Percentiles rank a stretch among this genome's conserved stretches.
These are phyloP conservation scores for Bufo bufo DNA, from an alignment of 2,113 vertebrate genomes.

Conservation along the genomic window DNA sequence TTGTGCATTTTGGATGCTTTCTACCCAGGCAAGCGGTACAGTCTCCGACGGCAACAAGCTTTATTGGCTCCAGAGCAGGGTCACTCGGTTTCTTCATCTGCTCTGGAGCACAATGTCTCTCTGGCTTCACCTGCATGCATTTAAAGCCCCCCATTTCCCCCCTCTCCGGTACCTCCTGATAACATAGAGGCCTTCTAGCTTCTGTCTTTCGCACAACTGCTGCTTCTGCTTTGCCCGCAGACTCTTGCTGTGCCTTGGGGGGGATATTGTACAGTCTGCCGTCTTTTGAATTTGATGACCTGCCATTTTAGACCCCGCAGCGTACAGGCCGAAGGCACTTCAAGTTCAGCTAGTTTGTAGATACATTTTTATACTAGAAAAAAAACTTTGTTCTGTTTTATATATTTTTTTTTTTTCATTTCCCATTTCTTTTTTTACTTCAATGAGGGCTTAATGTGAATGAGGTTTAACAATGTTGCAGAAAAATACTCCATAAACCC, in stretches of 20 bases:
- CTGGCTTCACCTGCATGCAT: conserved; percentile 62
- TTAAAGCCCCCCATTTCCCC: conserved; percentile 36
- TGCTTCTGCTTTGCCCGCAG: conserved; percentile 69
- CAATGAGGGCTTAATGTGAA: neutral
- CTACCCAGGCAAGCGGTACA: neutral
- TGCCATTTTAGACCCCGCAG: conserved; percentile 6
- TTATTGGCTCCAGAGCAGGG: neutral
- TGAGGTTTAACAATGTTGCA: neutral
- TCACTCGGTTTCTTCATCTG: neutral
- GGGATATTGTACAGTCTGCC: conserved; percentile 44
- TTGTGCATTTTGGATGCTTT: neutral
- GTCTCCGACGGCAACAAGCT: neutral
- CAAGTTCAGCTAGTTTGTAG: neutral
- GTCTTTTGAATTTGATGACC: neutral
- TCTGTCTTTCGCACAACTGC: conserved; percentile 60
- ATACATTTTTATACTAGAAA: conserved; percentile 33
- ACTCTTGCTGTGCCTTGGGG: conserved; percentile 73
- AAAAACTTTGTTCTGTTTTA: neutral
- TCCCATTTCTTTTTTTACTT: neutral
- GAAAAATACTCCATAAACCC: neutral
- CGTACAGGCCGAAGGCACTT: conserved; percentile 6
- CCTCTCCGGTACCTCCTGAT: conserved; percentile 58
- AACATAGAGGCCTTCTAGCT: conserved; percentile 55
- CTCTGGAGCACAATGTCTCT: conserved; percentile 13
- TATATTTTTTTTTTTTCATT: neutral